Base-by-base conservation (phyloP, 2,113 vertebrate species). In the Oryzias woworae region DNA sequence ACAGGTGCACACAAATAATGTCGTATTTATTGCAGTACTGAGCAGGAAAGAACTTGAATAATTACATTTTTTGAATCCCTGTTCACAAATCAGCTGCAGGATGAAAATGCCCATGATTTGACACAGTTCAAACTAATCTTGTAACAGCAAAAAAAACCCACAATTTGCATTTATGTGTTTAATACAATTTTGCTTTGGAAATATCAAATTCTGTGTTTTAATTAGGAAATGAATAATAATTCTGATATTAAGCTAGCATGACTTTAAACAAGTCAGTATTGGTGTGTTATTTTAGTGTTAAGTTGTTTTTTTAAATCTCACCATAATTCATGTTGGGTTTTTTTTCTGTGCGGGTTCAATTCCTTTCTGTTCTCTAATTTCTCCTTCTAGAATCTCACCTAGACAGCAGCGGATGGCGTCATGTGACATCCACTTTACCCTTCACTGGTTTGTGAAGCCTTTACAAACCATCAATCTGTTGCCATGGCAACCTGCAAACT, bases 321-420 rank as follows among this genome's bases (percentile, higher is more conserved):
- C 42, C 20, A 1, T 20, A 20, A 20, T 20, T 20, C 20, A 20
- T 20, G 20, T 20, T 53, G 20, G 53, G 22, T 23, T 10, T 16
- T 23, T 49, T 3, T 1, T 43, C 17, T 50, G 3, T 24, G 18
- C 20, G 22, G 8, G 0, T 59, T n/a, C 17, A 52, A 31, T 55
- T 26, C 3, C 23, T 56, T 51, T 59, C 28, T 61, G 13, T 64
- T 10, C 56, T 62, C 16, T 53, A 5, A 41, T 5, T 67, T 82
- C 77, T 80, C 20, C 42, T 73, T 62, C 15, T 85, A 90, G 89
- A 87, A 81, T 62, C 73, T 88, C 61, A 82, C 80, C 59, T 88
- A 78, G 61, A 73, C 59, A 26, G 57, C 71, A 17, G 51, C 47
- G 23, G 31, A 62, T 66, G 23, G 64, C 47, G 17, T 68, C 71